phyloP scores from a whole-genome alignment of 92 coral and sea anemone species.

The Pocillopora meandrina region DNA sequence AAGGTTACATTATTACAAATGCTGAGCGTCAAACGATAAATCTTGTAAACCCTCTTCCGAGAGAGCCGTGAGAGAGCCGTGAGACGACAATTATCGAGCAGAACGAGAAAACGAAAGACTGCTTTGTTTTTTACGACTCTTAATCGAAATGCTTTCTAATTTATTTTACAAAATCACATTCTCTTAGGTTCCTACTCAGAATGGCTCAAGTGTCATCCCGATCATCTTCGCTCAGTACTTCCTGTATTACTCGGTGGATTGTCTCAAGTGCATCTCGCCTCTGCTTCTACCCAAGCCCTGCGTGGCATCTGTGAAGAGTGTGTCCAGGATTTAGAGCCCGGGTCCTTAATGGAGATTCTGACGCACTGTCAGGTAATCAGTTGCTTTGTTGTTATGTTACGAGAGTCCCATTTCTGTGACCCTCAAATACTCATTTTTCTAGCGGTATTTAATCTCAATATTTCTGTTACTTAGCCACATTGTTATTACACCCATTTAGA shows the following conservation, averaged over 20 bases:
- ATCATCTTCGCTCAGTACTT: conserved; percentile 88
- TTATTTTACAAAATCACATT: not conserved
- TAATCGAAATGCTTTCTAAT: too few species aligned
- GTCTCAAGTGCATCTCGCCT: conserved; percentile 72
- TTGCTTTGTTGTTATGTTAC: not conserved
- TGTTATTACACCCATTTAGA: conserved; percentile 26
- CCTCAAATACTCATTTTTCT: not conserved
- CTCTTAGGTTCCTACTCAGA: conserved; percentile 90
- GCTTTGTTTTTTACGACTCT: not conserved
- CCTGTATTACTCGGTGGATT: conserved; percentile 86
- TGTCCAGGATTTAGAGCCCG: conserved; percentile 85
- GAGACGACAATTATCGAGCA: not conserved
- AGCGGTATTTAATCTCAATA: not conserved
- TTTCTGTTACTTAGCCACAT: not conserved
- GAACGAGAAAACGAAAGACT: not conserved
- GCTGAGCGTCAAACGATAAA: too few species aligned
- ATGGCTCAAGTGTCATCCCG: conserved; percentile 96
- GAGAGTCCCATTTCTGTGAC: not conserved
- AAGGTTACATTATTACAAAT: too few species aligned
- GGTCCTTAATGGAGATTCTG: conserved; percentile 66
- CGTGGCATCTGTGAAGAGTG: conserved; percentile 98
- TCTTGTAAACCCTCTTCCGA: too few species aligned
- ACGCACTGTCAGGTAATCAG: conserved; percentile 81
- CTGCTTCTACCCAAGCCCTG: conserved; percentile 95
- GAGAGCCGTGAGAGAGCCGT: too few species aligned